These are phyloP conservation scores for Macroglossus sobrinus DNA, from an alignment of 2,113 vertebrate genomes.

Conservation along the genomic window DNA sequence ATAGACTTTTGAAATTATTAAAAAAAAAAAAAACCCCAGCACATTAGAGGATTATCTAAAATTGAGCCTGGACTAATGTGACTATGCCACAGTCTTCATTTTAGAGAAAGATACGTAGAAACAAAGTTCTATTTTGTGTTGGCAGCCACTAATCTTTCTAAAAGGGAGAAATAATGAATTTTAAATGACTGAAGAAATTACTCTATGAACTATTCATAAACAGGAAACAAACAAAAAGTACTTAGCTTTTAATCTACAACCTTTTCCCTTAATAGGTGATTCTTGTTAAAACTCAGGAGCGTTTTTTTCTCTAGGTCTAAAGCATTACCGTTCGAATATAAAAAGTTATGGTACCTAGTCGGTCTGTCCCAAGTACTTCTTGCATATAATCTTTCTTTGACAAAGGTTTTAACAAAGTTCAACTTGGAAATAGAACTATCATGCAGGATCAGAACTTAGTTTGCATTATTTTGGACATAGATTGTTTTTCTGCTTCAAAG, in stretches of 20 bases:
- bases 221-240: background rate
- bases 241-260: background rate
- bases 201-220: background rate
- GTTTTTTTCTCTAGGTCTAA: background rate
- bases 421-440: background rate
- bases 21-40: no score
- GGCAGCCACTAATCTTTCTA: background rate
- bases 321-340: background rate
- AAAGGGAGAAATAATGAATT: slow-evolving; percentile 9
- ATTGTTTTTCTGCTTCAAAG: background rate
- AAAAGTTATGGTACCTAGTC: background rate
- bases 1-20: background rate
- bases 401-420: background rate
- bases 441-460: background rate
- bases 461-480: background rate
- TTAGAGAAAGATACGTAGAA: background rate
- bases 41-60: background rate
- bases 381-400: background rate
- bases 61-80: background rate
- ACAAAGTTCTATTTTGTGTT: background rate
- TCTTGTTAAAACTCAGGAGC: background rate
- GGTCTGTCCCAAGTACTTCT: background rate
- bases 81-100: background rate
- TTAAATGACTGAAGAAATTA: background rate
- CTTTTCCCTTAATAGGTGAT: background rate